A percentile compares a stretch with the other conserved stretches of the same genome.
These are phyloP conservation scores for Lepidocyrtoides sp. DNA, from an alignment of 2,888 invertebrate species.

Conservation along the genomic window DNA sequence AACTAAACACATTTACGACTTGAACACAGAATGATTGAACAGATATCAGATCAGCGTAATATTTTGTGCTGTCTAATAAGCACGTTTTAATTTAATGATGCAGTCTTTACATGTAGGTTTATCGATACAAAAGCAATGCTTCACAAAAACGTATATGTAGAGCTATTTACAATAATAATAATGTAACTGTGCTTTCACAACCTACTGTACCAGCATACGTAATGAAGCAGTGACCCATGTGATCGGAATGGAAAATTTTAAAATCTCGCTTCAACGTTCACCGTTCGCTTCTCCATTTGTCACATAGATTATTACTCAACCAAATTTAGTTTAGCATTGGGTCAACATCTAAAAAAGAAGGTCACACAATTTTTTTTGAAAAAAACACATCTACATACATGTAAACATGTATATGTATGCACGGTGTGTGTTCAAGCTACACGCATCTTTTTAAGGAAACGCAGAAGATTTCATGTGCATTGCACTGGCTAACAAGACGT, in stretches of 20 bases:
- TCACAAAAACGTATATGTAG: not conserved
- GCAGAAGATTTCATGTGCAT: not conserved
- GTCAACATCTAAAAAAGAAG: slow-evolving; percentile 47
- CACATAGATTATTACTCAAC: slow-evolving; percentile 3
- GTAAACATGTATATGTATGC: not conserved
- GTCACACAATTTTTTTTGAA: slow-evolving; percentile 5
- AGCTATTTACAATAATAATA: too few relatives aligned
- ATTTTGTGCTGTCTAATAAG: not conserved
- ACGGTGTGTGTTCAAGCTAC: not conserved
- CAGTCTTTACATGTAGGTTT: not conserved
- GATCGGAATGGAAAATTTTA: slow-evolving; percentile 77
- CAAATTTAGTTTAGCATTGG: slow-evolving; percentile 43
- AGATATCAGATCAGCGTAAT: not conserved
- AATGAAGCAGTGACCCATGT: slow-evolving; percentile 8
- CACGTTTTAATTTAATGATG: not conserved
- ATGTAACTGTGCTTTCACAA: not conserved
- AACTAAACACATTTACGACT: not conserved
- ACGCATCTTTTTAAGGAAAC: slow-evolving; percentile 29
- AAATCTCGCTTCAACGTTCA: slow-evolving; percentile 32
- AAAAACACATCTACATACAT: not conserved
- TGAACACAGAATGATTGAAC: not conserved
- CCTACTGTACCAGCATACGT: not conserved
- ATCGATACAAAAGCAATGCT: too few relatives aligned
- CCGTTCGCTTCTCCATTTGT: slow-evolving; percentile 33
- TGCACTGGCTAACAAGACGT: not conserved